Conservation (phyloP, 2,113 vertebrate species). For the Bettongia penicillata region DNA sequence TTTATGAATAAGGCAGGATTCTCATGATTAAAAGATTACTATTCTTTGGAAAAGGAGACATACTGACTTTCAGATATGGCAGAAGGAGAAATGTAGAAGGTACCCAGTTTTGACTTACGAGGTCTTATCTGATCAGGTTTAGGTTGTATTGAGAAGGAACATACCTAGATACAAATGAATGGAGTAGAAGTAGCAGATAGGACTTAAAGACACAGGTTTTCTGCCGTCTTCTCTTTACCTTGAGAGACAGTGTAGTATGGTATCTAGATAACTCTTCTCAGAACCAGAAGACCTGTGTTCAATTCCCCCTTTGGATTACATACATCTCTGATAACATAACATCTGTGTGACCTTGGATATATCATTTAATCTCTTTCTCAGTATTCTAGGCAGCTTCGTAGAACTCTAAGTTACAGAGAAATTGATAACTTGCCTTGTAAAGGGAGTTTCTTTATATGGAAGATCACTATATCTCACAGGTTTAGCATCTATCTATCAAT, state of each 20-base stretch:
- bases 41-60: not conserved
- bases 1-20: not conserved
- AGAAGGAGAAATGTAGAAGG: not conserved
- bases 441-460: not conserved
- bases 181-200: too few species aligned
- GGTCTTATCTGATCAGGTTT: not conserved
- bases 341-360: too few species aligned
- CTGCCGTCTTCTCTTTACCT: too few species aligned
- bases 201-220: too few species aligned
- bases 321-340: too few species aligned
- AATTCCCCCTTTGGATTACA: too few species aligned
- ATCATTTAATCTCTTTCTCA: too few species aligned
- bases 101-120: not conserved
- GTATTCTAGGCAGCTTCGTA: too few species aligned
- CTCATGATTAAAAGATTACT: not conserved
- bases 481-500: not conserved
- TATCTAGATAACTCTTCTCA: too few species aligned
- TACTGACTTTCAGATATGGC: too few species aligned
- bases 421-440: not conserved
- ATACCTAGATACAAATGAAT: not conserved
- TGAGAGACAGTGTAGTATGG: too few species aligned
- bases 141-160: not conserved
- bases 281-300: too few species aligned
- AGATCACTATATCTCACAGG: not conserved
- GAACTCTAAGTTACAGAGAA: not conserved